Conservation (phyloP, 2,797 vertebrate genomes). For the Ibycter americanus region DNA sequence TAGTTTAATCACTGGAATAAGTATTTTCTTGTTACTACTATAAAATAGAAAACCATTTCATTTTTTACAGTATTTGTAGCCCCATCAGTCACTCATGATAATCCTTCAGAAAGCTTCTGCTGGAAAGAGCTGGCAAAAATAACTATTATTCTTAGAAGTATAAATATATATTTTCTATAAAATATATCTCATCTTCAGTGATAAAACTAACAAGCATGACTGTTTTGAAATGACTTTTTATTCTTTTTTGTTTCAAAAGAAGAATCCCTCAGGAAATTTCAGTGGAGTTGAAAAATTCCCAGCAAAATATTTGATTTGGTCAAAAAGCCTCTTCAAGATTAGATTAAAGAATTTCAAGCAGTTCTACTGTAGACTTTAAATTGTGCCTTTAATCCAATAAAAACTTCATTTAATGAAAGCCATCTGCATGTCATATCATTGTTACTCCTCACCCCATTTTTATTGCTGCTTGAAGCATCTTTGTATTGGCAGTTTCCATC, state of each 20-base stretch:
- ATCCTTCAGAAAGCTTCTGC: neutral
- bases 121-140: neutral
- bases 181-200: neutral
- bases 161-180: neutral
- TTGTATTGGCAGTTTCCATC: neutral
- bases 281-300: conserved; percentile 21
- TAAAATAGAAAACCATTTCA: neutral
- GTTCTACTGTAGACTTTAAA: neutral
- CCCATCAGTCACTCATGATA: neutral
- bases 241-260: neutral
- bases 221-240: neutral
- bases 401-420: conserved; percentile 46
- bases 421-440: conserved; percentile 2
- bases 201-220: neutral
- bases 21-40: neutral
- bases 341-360: conserved; percentile 46
- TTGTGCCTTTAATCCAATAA: conserved; percentile 33
- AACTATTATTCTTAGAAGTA: neutral
- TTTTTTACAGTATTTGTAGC: neutral
- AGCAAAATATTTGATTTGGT: conserved; percentile 42
- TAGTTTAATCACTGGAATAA: neutral
- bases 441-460: neutral
- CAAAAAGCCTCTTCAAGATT: conserved; percentile 36
- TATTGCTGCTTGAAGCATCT: neutral
- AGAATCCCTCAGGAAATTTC: conserved; percentile 13